Conservation (phyloP, 2,888 invertebrate genomes). For the Heliconius sara region DNA sequence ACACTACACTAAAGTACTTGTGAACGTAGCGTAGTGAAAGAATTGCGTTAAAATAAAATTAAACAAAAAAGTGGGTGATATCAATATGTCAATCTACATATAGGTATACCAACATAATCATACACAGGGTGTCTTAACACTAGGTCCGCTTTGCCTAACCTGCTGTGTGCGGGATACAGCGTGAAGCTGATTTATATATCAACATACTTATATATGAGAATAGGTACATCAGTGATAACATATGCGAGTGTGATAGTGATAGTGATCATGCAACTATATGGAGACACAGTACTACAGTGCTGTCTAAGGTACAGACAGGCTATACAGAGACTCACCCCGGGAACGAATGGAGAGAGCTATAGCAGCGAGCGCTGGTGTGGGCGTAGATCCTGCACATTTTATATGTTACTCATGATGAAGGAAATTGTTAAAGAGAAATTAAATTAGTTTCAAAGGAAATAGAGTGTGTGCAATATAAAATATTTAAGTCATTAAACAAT, state of each 20-base stretch:
- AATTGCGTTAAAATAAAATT: too few species aligned
- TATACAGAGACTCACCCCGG: conserved; percentile 67
- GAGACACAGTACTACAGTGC: neutral
- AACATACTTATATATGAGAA: too few species aligned
- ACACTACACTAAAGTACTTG: too few species aligned
- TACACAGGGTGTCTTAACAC: too few species aligned
- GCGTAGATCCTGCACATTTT: conserved; percentile 45
- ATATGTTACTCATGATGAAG: conserved; percentile 4
- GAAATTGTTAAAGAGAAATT: neutral
- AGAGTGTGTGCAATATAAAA: neutral
- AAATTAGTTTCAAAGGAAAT: neutral
- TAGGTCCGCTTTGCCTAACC: too few species aligned
- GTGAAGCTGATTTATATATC: too few species aligned
- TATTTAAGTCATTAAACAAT: too few species aligned
- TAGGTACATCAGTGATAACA: neutral
- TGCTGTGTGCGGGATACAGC: too few species aligned
- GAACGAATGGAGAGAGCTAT: conserved; percentile 77
- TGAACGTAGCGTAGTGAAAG: too few species aligned
- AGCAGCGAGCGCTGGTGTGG: conserved; percentile 66
- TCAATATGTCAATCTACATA: too few species aligned
- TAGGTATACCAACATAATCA: neutral
- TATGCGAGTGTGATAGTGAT: conserved; percentile 20
- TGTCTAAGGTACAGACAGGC: neutral
- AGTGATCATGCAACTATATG: conserved; percentile 34
- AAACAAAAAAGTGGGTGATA: too few species aligned